Evolutionary conservation across 1,140 invertebrate species (phyloP), one percentile per base, ranked within the genome.

Genomic region (Rhysida immarginata): DNA sequence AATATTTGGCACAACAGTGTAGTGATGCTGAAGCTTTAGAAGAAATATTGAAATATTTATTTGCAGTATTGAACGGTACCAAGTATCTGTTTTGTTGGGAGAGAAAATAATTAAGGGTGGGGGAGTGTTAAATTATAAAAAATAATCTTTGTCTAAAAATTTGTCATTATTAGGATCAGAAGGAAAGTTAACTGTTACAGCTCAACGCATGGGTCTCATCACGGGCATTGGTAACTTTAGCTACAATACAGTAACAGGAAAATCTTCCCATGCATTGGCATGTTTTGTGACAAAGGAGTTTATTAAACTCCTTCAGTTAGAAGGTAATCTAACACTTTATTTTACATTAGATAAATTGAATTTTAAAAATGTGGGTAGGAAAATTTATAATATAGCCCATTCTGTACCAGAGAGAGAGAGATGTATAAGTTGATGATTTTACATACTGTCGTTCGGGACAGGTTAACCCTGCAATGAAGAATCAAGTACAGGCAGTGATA

Each of bases 131-230:
- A n/a, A n/a, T n/a, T n/a, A n/a, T n/a, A n/a, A n/a, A n/a, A n/a
- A n/a, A n/a, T n/a, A n/a, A n/a, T n/a, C n/a, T n/a, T n/a, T n/a
- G n/a, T n/a, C n/a, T n/a, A n/a, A n/a, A n/a, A n/a, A n/a, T n/a
- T 26, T 44, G 50, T 53, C 50, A 48, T 50, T 52, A 58, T 8
- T 21, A 74, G 73, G 92, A 29, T 85, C 86, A 5, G 84, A 93
- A 68, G 92, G 91, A 2, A 97, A 96, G 69, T 74, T 96, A 35
- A 92, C 87, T 2, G 80, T 93, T 16, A 79, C 81, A 5, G 83
- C 85, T 54, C 87, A 95, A 64, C 87, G 93, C 69, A 82, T 92
- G 13, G 85, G 84, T 55, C 81, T 96, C n/a, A 69, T 96, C 20
- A 79, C 86, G 72, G 88, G 83, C 24, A 82, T 88, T 54, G 86